Base-by-base conservation (phyloP, 2,113 vertebrate genomes). In the Onychorhynchus coronatus region DNA sequence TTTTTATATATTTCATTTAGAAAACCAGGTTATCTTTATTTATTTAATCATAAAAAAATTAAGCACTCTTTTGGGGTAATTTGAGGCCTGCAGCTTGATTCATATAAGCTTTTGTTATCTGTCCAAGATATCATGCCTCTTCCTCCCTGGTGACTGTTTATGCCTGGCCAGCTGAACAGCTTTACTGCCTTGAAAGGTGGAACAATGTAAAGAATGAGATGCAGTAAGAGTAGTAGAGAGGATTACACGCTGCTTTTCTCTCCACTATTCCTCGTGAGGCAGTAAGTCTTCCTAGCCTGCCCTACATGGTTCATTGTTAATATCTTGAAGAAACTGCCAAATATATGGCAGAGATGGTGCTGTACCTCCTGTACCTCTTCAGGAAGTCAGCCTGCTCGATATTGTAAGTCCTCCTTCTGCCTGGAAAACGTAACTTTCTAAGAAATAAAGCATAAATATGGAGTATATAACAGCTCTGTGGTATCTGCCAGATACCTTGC, bases 181-280 rank as follows among this genome's bases (percentile, higher is more conserved):
- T 79, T 89, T 59, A 35, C 30, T 75, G 76, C 89, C 87, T 91
- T 94, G 80, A 63, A 89, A 93, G 89, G 79, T 93, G 92, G 58
- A 91, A 88, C 61, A 88, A 92, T 86, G 62, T 78, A 52, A 76
- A 76, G 87, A 85, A 92, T 79, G 86, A 88, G 47, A 17, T 53
- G 58, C 49, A 68, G 66, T 46, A 71, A 67, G 53, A 44, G 27
- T 71, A 59, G 37, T 5, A 24, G 56, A 63, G 42, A 41, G 19
- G 63, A 56, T 39, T 88, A 71, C 31, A 8, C 28, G 52, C 65
- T 86, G 16, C 42, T 67, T 20, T 92, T 74, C 37, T 87, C 33
- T 82, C 55, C 19, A 8, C 89, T 71, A 1, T n/a, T 82, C 47
- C 28, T 71, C 27, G 24, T 9, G 41, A 82, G 50, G 41, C 56